Conservation (phyloP, 2,888 invertebrate species). For the Nephrotoma appendiculata region DNA sequence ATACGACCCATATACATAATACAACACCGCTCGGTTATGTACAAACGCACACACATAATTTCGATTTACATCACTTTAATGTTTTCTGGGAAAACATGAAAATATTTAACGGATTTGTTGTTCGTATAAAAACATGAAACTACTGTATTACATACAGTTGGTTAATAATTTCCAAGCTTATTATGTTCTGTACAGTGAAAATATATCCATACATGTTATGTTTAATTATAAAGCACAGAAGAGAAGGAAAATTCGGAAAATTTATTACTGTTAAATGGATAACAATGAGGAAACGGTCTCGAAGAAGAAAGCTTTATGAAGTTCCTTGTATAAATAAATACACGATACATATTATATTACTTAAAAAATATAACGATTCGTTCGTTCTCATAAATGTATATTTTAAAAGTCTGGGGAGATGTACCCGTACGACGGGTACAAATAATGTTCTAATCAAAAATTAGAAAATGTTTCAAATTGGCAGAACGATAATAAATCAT, state of each 20-base stretch:
- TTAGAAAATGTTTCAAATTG: not conserved
- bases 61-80: not conserved
- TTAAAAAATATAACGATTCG: too few species aligned
- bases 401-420: too few species aligned
- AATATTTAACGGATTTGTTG: not conserved
- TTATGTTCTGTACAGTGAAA: not conserved
- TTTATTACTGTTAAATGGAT: not conserved
- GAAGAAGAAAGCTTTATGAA: not conserved
- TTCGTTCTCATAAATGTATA: too few species aligned
- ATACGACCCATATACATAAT: not conserved
- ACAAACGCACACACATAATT: not conserved
- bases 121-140: not conserved
- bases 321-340: too few species aligned
- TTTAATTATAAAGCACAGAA: not conserved
- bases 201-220: not conserved
- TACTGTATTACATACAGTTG: not conserved
- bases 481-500: not conserved
- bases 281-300: not conserved
- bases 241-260: not conserved
- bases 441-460: not conserved
- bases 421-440: too few species aligned
- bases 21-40: too few species aligned
- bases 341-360: too few species aligned
- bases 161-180: not conserved
- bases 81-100: not conserved